Base-by-base conservation (phyloP, 2,888 invertebrate genomes). In the Penaeus monodon region DNA sequence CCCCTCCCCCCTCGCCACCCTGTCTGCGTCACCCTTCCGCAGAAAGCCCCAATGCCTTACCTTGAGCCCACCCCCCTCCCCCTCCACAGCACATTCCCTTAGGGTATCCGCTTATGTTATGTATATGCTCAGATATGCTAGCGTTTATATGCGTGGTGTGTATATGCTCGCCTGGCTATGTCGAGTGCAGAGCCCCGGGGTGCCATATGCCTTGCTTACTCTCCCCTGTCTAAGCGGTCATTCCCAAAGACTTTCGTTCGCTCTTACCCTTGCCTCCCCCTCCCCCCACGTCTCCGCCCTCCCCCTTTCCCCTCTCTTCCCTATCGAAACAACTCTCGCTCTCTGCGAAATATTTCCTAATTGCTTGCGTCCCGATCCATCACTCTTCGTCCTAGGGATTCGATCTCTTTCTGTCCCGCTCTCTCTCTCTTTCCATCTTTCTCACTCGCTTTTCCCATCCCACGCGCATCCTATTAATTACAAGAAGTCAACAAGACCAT, bases 231-330 rank as follows among this genome's bases (percentile, higher is more conserved):
- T 70, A 81, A 27, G 49, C 68, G 49, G 49, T 70, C 70, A 29
- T 70, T 22, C 29, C 57, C 81, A 70, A 24, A 68, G 57, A 57
- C 57, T 57, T 57, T 70, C 81, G 38, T 49, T 81, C 81, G 27
- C 44, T 29, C 70, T 38, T 80, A 44, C 57, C 76, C 49, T 33
- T 4, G 27, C 27, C 33, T 29, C 24, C n/a, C 27, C 27, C 80
- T 8, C 38, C 20, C 44, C 24, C 38, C 29, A 14, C 27, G 24
- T 68, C 68, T 68, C 68, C 27, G 1, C n/a, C 20, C 14, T 38
- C 33, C 66, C 38, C 27, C 78, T 17, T 57, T 57, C 57, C 78
- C 63, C 24, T 80, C 80, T 33, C 80, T 80, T 65, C 24, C 66
- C 24, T 49, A 44, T n/a, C 44, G n/a, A 27, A 29, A 44, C 22